Percentiles rank a stretch among this genome's conserved stretches.
These are phyloP conservation scores for Hydraecia micacea DNA, from an alignment of 2,888 invertebrate genomes.

Conservation along the genomic window DNA sequence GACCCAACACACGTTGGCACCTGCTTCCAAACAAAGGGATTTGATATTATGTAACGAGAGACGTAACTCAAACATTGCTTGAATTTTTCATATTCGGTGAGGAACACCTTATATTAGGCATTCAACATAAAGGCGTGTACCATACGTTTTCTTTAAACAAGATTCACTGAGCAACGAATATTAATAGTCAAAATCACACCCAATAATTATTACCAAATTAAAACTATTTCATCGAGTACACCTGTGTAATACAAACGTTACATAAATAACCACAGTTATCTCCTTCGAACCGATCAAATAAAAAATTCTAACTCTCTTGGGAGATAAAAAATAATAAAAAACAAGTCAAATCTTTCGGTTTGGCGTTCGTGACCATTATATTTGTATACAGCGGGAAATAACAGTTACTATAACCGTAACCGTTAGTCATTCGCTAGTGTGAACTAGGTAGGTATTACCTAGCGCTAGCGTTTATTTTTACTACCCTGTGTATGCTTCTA, in stretches of 20 bases:
- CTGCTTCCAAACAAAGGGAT: too few relatives aligned
- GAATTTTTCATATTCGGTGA: not conserved
- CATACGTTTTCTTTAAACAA: slow-evolving; percentile 19
- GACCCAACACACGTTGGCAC: not conserved
- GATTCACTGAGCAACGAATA: slow-evolving; percentile 12
- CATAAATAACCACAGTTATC: slow-evolving; percentile 55
- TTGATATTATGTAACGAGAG: not conserved
- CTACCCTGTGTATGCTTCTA: slow-evolving; percentile 49
- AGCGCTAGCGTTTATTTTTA: slow-evolving; percentile 64
- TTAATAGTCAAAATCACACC: slow-evolving; percentile 32
- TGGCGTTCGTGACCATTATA: slow-evolving; percentile 63
- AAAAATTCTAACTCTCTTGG: slow-evolving; percentile 51
- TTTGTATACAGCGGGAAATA: slow-evolving; percentile 66
- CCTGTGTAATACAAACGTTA: slow-evolving; percentile 35
- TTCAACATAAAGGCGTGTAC: not conserved
- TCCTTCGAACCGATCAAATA: slow-evolving; percentile 50
- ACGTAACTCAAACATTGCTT: not conserved
- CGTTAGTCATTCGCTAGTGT: slow-evolving; percentile 67
- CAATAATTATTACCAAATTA: slow-evolving; percentile 36
- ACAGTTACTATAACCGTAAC: slow-evolving; percentile 65
- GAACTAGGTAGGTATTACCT: slow-evolving; percentile 69
- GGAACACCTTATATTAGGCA: not conserved
- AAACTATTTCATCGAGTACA: slow-evolving; percentile 29
- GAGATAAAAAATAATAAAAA: slow-evolving; percentile 65
- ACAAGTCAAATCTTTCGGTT: slow-evolving; percentile 65